Conservation (phyloP, 2,113 vertebrate species). For the Kryptolebias marmoratus region DNA sequence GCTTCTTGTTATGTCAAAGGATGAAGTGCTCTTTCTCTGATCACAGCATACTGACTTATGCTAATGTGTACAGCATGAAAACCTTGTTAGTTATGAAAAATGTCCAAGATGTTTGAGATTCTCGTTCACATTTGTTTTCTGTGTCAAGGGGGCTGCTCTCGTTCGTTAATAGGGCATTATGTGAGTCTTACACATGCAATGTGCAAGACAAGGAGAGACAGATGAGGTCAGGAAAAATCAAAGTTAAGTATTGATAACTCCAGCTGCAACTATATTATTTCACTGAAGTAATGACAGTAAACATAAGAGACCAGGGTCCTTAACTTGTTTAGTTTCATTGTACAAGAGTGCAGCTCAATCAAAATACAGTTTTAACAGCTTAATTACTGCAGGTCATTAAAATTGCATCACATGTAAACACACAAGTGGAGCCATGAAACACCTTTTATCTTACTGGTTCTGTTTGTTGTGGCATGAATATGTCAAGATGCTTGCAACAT, state of each 20-base stretch:
- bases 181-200: slow-evolving; percentile 20
- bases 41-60: slow-evolving; percentile 42
- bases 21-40: slow-evolving; percentile 17
- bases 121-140: slow-evolving; percentile 33
- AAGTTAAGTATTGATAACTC: background rate
- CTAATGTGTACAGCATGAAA: slow-evolving; percentile 44
- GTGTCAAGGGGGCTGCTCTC: slow-evolving; percentile 29
- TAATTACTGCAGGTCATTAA: too few species aligned
- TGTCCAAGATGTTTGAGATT: slow-evolving; percentile 41
- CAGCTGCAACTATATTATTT: background rate
- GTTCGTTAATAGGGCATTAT: slow-evolving; percentile 10
- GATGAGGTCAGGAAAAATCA: background rate
- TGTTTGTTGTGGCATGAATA: too few species aligned
- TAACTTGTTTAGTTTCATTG: too few species aligned
- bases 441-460: too few species aligned
- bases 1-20: slow-evolving; percentile 2
- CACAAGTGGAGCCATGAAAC: too few species aligned
- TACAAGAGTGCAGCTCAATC: too few species aligned
- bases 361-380: too few species aligned
- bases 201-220: background rate
- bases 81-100: slow-evolving; percentile 37
- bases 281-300: too few species aligned
- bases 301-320: too few species aligned
- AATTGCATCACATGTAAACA: too few species aligned
- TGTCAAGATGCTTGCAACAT: too few species aligned